Evolutionary conservation across 2,797 vertebrate genomes (phyloP).

Genomic region (Antennarius maculatus): DNA sequence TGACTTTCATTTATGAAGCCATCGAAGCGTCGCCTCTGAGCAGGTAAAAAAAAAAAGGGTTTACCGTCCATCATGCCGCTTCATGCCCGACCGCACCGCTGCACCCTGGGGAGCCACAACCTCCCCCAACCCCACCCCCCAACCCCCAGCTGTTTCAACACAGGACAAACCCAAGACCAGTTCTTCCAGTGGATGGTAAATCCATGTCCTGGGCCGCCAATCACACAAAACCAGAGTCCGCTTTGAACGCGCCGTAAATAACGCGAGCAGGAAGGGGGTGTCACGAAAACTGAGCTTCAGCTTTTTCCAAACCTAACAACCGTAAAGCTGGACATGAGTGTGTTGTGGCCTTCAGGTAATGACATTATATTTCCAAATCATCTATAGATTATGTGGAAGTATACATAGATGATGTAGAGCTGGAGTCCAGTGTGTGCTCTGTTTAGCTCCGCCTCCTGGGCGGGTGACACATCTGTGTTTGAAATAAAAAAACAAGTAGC

Average conservation of each 20-base stretch:
- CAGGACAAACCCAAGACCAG: background rate
- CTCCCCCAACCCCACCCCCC: background rate
- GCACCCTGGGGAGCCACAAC: background rate
- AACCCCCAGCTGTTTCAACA: background rate
- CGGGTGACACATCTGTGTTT: no score
- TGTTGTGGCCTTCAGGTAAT: no score
- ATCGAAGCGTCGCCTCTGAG: no score
- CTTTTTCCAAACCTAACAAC: background rate
- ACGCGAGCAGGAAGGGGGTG: background rate
- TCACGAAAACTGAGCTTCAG: background rate
- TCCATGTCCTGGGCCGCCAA: slow-evolving; percentile 3
- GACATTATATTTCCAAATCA: no score
- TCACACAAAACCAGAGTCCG: background rate
- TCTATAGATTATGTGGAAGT: no score
- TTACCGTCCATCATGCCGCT: background rate
- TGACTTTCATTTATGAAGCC: no score
- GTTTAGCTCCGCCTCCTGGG: no score
- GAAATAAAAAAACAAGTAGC: no score
- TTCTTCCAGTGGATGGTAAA: background rate
- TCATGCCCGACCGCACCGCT: background rate
- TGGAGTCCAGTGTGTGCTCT: no score
- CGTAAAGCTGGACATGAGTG: background rate
- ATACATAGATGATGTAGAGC: no score
- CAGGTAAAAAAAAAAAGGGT: background rate
- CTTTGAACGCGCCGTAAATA: background rate